These are phyloP conservation scores for Tolmerus cingulatus DNA, from an alignment of 2,888 invertebrate species.

Conservation along the genomic window DNA sequence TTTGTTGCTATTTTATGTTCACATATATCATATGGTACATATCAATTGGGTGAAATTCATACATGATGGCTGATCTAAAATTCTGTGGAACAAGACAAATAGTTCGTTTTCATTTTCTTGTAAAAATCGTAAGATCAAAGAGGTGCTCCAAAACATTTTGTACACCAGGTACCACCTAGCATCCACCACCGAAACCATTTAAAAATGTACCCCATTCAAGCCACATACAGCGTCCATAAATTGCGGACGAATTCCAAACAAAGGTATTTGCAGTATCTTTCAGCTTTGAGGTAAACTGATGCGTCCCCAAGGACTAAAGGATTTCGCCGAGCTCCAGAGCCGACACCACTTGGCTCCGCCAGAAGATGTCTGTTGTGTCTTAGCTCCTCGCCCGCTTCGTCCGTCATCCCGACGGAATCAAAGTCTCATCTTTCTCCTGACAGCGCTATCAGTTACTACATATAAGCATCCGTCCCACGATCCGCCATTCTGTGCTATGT, in stretches of 20 bases:
- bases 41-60: too few relatives aligned
- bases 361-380: background rate
- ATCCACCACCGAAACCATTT: too few relatives aligned
- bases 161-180: too few relatives aligned
- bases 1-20: too few relatives aligned
- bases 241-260: background rate
- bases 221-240: background rate
- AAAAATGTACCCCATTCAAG: background rate
- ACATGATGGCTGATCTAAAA: too few relatives aligned
- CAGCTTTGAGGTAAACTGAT: background rate
- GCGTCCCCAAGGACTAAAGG: background rate
- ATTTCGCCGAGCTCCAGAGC: background rate
- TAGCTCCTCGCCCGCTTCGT: background rate
- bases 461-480: background rate
- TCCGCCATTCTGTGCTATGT: background rate
- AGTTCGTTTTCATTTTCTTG: too few relatives aligned
- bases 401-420: slow-evolving; percentile 4
- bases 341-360: background rate
- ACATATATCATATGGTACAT: too few relatives aligned
- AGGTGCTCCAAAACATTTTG: too few relatives aligned
- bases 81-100: too few relatives aligned
- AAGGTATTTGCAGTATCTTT: background rate
- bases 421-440: background rate
- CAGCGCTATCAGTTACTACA: slow-evolving; percentile 20
- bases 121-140: too few relatives aligned